Evolutionary conservation across 1,140 invertebrate genomes (phyloP), one percentile per base, ranked within the genome.

Genomic region (Penaeus japonicus): DNA sequence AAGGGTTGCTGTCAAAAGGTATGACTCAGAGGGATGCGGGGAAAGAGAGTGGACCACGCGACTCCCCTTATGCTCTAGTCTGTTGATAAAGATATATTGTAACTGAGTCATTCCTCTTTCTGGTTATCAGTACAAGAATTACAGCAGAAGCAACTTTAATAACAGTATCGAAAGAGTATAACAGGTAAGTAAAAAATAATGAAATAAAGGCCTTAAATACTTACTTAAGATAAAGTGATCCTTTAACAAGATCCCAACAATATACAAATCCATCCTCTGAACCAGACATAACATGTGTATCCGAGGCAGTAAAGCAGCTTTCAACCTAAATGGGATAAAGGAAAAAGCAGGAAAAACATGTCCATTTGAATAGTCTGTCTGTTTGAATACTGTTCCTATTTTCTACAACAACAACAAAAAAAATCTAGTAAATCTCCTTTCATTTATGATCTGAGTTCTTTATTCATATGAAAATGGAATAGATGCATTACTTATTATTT

Each of bases 241-340:
- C 79, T 24, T 89, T 77, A 7, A 98, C 94, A 77, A 99, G 93
- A 92, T 98, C 96, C 97, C 97, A 99, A 90, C 96, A 94, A 93
- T 96, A 97, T 4, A 98, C 93, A 91, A 94, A 94, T 0, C 98
- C 97, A 91, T 97, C 96, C 57, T 95, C 95, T 0, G 98, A 98
- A 0, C 98, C 98, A 79, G 96, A 97, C 24, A 98, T 92, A 77
- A 99, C 95, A 89, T 96, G 94, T 53, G 95, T 96, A 92, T 99
- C 98, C 90, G 95, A 96, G 81, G 94, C 93, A 92, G 96, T 95
- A 4, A 99, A 94, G 90, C 95, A 95, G 92, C 96, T 97, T 92
- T 99, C 98, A 27, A 99, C 82, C 90, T 90, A 78, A 47, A 47
- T 94, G 90, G 95, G 95, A 91, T 96, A 96, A 91, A 97, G 96